Conservation (phyloP, 2,113 vertebrate genomes). For the Ammodytes dubius region DNA sequence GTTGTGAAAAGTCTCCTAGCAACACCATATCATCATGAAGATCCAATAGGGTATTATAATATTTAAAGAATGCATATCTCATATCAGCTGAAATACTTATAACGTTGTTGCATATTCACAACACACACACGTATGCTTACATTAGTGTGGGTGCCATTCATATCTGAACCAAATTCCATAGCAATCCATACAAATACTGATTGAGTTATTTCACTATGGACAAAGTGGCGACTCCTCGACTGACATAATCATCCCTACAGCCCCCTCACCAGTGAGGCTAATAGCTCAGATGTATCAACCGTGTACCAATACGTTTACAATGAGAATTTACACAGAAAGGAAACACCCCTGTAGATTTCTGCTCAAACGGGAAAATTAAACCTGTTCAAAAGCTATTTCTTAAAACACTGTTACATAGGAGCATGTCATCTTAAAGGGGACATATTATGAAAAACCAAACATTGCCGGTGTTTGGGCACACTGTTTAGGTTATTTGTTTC, state of each 20-base stretch:
- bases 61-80: no score
- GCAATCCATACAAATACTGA: not conserved
- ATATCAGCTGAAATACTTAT: no score
- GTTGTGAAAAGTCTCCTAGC: not conserved
- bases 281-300: not conserved
- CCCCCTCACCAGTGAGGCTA: not conserved
- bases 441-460: no score
- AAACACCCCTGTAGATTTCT: not conserved
- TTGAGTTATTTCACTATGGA: not conserved
- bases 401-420: not conserved
- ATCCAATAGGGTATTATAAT: not conserved
- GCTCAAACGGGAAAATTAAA: not conserved
- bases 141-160: no score
- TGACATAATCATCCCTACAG: not conserved
- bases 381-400: not conserved
- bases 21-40: not conserved
- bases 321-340: not conserved
- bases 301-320: not conserved
- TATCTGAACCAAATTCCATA: no score
- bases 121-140: not conserved
- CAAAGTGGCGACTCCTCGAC: not conserved
- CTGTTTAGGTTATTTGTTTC: no score
- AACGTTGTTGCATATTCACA: not conserved
- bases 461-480: no score
- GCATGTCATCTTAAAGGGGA: not conserved